Base-by-base conservation (phyloP, 2,888 invertebrate genomes). In the Mythimna ferrago region DNA sequence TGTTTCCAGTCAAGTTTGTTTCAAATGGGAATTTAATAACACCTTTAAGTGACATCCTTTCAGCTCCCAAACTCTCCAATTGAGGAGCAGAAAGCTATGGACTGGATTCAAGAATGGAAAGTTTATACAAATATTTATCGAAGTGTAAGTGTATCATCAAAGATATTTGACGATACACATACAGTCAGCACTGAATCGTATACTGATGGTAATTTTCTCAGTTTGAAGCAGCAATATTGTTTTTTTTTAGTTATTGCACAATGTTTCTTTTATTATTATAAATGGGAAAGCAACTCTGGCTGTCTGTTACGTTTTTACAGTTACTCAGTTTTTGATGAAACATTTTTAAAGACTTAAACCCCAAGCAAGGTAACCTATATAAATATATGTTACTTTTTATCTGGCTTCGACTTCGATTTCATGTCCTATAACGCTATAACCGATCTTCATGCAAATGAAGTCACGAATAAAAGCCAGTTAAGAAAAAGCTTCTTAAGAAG, bases 21-120 rank as follows among this genome's bases (percentile, higher is more conserved):
- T 71, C 58, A 66, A 82, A 80, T 65, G 62, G 72, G 75, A 84
- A 80, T 85, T 85, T 82, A 84, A 86, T 86, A 72, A 75, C 54
- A 63, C 61, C 70, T 79, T 66, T 72, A 58, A 78, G 48, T 70
- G 68, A 67, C 60, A 71, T 66, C 54, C 32, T 74, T 83, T 71
- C 51, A 61, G 41, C 38, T 64, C 10, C 41, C 16, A 9, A 78
- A 48, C 71, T 61, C 38, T 54, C 35, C 54, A 65, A 77, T 70
- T 67, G 74, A 69, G 41, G 51, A 66, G 56, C 32, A 51, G 35
- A 48, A 16, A 32, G 9, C 9, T 32, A 10, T 53, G 3, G 16
- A 11, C 14, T 14, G 41, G 10, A 10, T 16, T 26, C 11, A 1
- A 35, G 1, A 54, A 16, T 16, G 21, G 1, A 4, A 11, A 32